These are phyloP conservation scores for Alloscopus bannaensis DNA, from an alignment of 2,888 invertebrate species.

Conservation along the genomic window DNA sequence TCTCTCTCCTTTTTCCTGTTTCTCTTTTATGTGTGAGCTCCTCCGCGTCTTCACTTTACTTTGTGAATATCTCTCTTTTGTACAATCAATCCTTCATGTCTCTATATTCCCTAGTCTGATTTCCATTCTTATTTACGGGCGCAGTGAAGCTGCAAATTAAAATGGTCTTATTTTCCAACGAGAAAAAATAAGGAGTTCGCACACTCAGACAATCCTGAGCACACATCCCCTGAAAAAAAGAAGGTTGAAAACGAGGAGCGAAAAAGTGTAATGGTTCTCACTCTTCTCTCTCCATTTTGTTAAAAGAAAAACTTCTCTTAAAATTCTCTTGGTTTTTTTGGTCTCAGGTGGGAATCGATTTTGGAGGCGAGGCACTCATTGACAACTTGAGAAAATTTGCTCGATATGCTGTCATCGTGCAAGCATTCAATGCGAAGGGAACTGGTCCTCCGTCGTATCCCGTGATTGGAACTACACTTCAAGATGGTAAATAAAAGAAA, in stretches of 20 bases:
- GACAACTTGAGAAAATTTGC: conserved; percentile 74
- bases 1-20: conserved; percentile 8
- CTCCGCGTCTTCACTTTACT: conserved; percentile 1
- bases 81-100: conserved; percentile 52
- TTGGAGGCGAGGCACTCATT: conserved; percentile 66
- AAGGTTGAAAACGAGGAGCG: not conserved
- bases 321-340: conserved; percentile 12
- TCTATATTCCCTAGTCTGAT: conserved; percentile 52
- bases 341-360: conserved; percentile 68
- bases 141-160: conserved; percentile 62
- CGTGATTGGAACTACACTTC: conserved; percentile 73
- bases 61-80: conserved; percentile 15
- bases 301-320: not conserved
- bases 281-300: conserved; percentile 18
- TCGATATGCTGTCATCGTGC: conserved; percentile 74
- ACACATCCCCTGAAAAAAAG: not conserved
- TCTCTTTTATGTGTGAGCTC: conserved; percentile 34
- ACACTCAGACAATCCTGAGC: no score
- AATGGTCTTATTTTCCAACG: no score
- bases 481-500: conserved; percentile 72
- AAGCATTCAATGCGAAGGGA: conserved; percentile 74
- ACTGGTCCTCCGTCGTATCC: conserved; percentile 74
- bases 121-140: conserved; percentile 56
- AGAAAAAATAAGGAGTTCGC: no score
- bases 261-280: no score